Evolutionary conservation across 2,797 vertebrate species (phyloP).

Genomic region (Myripristis jacobus): DNA sequence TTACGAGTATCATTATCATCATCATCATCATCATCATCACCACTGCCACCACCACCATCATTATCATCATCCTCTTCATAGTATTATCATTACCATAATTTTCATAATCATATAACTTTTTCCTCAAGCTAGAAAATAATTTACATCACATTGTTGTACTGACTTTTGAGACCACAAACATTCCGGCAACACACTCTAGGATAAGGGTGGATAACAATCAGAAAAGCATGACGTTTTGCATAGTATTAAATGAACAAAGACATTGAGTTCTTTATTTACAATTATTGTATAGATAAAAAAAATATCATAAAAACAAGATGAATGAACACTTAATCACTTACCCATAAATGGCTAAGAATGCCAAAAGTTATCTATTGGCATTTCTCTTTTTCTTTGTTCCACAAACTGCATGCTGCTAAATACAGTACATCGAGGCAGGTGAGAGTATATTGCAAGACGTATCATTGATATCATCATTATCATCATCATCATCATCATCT

Average conservation of each 20-base stretch:
- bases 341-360: slow-evolving; percentile 95
- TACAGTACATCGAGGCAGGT: slow-evolving; percentile 96
- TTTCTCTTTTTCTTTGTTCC: slow-evolving; percentile 89
- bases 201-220: slow-evolving; percentile 89
- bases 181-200: slow-evolving; percentile 92
- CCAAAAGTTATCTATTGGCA: slow-evolving; percentile 92
- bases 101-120: slow-evolving; percentile 70
- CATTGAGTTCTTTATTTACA: slow-evolving; percentile 99
- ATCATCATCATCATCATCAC: slow-evolving; percentile 32
- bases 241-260: slow-evolving; percentile 99
- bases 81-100: slow-evolving; percentile 59
- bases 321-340: slow-evolving; percentile 95
- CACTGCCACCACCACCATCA: slow-evolving; percentile 48
- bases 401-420: slow-evolving; percentile 99
- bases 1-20: slow-evolving; percentile 45
- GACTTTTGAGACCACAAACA: slow-evolving; percentile 92
- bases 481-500: slow-evolving; percentile 76
- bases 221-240: slow-evolving; percentile 99
- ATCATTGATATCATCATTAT: slow-evolving; percentile 76
- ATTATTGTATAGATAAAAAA: slow-evolving; percentile 99
- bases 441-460: slow-evolving; percentile 92
- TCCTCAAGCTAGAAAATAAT: slow-evolving; percentile 91
- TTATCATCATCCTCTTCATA: slow-evolving; percentile 42
- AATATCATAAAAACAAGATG: slow-evolving; percentile 99
- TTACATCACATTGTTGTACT: slow-evolving; percentile 90